These are phyloP conservation scores for Helleia helle DNA, from an alignment of 2,888 invertebrate species.

Conservation along the genomic window DNA sequence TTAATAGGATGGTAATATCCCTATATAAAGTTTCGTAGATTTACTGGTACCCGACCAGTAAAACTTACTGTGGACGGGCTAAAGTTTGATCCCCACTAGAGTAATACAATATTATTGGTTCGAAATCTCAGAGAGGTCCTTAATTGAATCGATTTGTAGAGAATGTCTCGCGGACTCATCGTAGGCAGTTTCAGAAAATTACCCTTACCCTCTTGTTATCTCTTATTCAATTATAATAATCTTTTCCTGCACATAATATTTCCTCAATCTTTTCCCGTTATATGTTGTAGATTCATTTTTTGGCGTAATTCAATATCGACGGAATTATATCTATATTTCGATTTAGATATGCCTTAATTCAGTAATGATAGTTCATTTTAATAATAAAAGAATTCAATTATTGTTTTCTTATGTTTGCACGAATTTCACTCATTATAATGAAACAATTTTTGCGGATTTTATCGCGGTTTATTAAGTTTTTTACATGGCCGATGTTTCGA, in stretches of 20 bases:
- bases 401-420: too few species aligned
- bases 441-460: too few species aligned
- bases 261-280: neutral
- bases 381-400: too few species aligned
- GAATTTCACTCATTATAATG: too few species aligned
- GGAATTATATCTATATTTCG: neutral
- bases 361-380: too few species aligned
- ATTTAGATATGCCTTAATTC: too few species aligned
- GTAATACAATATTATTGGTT: neutral
- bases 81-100: neutral
- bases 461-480: too few species aligned
- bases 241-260: neutral
- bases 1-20: slow-evolving; percentile 14
- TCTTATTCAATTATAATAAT: slow-evolving; percentile 4
- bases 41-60: neutral
- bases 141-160: neutral
- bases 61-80: neutral
- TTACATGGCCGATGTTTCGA: too few species aligned
- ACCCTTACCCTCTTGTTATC: neutral
- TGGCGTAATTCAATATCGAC: neutral
- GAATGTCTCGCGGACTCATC: neutral
- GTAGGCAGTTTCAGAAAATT: neutral
- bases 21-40: too few species aligned
- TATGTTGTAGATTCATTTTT: neutral
- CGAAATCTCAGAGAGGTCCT: neutral